Base-by-base conservation (phyloP, 2,888 invertebrate species). In the Hymenopus coronatus region DNA sequence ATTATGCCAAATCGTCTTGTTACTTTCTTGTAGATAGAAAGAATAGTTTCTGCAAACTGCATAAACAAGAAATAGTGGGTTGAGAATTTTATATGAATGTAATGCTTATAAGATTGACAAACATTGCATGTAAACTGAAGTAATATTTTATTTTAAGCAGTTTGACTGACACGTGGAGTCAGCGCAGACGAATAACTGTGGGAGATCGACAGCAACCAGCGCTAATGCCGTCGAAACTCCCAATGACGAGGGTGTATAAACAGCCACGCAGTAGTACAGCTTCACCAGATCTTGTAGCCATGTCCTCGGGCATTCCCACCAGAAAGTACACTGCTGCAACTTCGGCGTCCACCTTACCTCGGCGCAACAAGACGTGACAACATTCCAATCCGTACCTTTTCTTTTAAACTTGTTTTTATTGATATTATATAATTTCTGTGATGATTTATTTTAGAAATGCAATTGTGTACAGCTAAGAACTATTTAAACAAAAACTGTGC, bases 121-220 rank as follows among this genome's bases (percentile, higher is more conserved):
- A n/a, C n/a, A n/a, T n/a, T n/a, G n/a, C n/a, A n/a, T 6, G 12
- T 20, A 14, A 25, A 2, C 14, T 28, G 2, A 28, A 0, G 4
- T 28, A 40, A 12, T 86, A 4, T 70, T 86, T 28, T 46, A 25
- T n/a, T 86, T 86, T 25, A 15, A 33, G 1, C 83, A 88, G 88
- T 88, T 88, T 70, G 88, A 88, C 40, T 88, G 88, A 88, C 85
- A 84, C 82, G 12, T 84, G 88, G 88, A 83, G 33, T 30, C 84
- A 33, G 82, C 83, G 81, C 54, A 88, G 33, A 85, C 88, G n/a
- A 81, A 40, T 70, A 85, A 30, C 88, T 84, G 33, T 82, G 88
- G 88, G 84, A 33, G 30, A 87, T n/a, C 82, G 82, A 82, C 82
- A 40, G 30, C 87, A 87, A 15, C 87, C 87, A 33, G 27, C 82